Conservation (phyloP, 2,797 vertebrate species). For the Macropodus opercularis region DNA sequence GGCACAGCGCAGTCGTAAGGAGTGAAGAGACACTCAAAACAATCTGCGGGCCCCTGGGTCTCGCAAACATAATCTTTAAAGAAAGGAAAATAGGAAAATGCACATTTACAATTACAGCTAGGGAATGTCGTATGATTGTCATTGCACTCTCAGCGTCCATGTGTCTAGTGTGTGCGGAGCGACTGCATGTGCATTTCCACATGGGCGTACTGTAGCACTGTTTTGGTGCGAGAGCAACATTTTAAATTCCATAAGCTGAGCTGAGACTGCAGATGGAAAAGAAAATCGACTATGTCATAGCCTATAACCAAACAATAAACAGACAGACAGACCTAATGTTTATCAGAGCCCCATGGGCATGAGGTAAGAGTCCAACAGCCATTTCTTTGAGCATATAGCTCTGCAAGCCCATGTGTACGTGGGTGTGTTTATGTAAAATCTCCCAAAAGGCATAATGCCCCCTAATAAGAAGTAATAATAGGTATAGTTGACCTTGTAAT, state of each 20-base stretch:
- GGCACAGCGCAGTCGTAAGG: conserved; percentile 42
- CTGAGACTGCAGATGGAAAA: conserved; percentile 16
- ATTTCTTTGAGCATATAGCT: conserved; percentile 41
- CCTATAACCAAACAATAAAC: conserved; percentile 63
- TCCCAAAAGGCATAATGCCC: conserved; percentile 59
- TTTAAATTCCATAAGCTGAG: conserved; percentile 50
- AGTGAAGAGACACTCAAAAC: conserved; percentile 57
- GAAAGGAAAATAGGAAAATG: conserved; percentile 41
- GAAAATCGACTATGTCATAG: conserved; percentile 29
- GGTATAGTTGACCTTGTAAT: conserved; percentile 69
- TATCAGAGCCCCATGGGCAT: conserved; percentile 49
- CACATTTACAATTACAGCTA: conserved; percentile 48
- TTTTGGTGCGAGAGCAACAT: conserved; percentile 28
- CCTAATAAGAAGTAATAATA: conserved; percentile 75
- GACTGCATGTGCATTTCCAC: conserved; percentile 8
- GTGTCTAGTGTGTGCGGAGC: neutral
- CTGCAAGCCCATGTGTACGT: conserved; percentile 26
- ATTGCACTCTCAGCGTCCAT: conserved; percentile 14
- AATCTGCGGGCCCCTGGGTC: conserved; percentile 45
- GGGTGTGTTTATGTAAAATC: conserved; percentile 68
- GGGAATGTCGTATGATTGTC: conserved; percentile 28
- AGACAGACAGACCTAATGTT: conserved; percentile 61
- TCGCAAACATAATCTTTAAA: conserved; percentile 51
- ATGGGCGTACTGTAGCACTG: conserved; percentile 4
- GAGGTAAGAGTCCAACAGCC: conserved; percentile 40